These are phyloP conservation scores for Trichogramma evanescens DNA, from an alignment of 2,888 invertebrate genomes.

Conservation along the genomic window DNA sequence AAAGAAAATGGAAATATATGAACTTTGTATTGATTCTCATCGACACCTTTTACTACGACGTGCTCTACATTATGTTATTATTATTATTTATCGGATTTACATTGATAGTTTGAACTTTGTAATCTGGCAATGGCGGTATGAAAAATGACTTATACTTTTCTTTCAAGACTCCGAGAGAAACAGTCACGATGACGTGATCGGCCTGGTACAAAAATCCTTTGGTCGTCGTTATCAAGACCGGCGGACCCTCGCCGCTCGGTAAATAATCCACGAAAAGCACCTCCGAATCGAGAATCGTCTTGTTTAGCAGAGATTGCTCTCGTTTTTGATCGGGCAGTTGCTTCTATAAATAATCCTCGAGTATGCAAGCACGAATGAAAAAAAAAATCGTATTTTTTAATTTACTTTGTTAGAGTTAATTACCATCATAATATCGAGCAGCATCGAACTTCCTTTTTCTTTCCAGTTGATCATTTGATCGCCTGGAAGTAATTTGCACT, in stretches of 20 bases:
- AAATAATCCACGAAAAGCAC: slow-evolving; percentile 22
- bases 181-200: slow-evolving; percentile 61
- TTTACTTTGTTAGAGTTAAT: not conserved
- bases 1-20: too few relatives aligned
- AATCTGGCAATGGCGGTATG: slow-evolving; percentile 51
- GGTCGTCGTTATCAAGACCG: slow-evolving; percentile 40
- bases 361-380: not conserved
- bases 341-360: slow-evolving; percentile 27
- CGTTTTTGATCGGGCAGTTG: slow-evolving; percentile 33
- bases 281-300: slow-evolving; percentile 32
- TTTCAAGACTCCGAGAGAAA: slow-evolving; percentile 65
- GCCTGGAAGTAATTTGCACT: not conserved
- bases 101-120: slow-evolving; percentile 53
- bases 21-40: too few relatives aligned
- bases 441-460: slow-evolving; percentile 9
- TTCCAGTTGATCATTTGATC: slow-evolving; percentile 10
- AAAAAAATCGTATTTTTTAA: not conserved
- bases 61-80: too few relatives aligned
- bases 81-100: slow-evolving; percentile 24
- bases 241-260: slow-evolving; percentile 41
- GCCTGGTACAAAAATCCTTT: slow-evolving; percentile 53
- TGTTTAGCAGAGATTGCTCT: slow-evolving; percentile 34
- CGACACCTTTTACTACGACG: too few relatives aligned
- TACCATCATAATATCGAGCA: slow-evolving; percentile 37
- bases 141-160: slow-evolving; percentile 52